phyloP scores from a whole-genome alignment of 2,113 vertebrate species.

The Mungos mungo region DNA sequence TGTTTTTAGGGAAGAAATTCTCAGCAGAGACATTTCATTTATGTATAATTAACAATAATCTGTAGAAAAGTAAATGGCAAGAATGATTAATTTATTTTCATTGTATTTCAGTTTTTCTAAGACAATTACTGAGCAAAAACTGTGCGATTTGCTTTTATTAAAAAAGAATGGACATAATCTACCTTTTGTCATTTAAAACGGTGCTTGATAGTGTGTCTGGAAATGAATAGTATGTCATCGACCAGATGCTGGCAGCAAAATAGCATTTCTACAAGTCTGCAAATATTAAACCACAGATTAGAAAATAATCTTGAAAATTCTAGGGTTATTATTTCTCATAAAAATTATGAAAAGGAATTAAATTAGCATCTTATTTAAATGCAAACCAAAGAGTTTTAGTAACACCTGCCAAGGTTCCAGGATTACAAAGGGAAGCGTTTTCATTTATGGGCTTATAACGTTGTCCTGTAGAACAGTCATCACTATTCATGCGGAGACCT shows the following conservation, averaged over 20 bases:
- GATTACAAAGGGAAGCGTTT: constrained; percentile 47
- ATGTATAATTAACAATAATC: constrained; percentile 53
- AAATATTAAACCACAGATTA: constrained; percentile 67
- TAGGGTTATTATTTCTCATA: constrained; percentile 67
- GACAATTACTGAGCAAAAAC: constrained; percentile 60
- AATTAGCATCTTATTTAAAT: constrained; percentile 67
- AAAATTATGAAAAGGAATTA: constrained; percentile 71
- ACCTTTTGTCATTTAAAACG: constrained; percentile 68
- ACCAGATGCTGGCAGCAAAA: constrained; percentile 72
- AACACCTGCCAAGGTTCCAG: constrained; percentile 53
- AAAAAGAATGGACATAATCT: constrained; percentile 62
- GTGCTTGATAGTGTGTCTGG: constrained; percentile 44
- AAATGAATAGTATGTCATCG: constrained; percentile 60
- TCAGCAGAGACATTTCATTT: constrained; percentile 42
- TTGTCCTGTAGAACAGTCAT: constrained; percentile 54
- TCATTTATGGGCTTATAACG: constrained; percentile 61
- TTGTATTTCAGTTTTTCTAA: constrained; percentile 58
- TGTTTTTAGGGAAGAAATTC: constrained; percentile 49
- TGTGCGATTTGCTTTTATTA: constrained; percentile 60
- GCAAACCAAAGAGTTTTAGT: constrained; percentile 61
- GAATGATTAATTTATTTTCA: constrained; percentile 58
- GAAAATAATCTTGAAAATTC: constrained; percentile 62
- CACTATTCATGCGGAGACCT: constrained; percentile 51
- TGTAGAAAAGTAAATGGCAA: constrained; percentile 46
- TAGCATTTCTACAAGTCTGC: constrained; percentile 61